Conservation (phyloP, 1,140 invertebrate species). For the Tetramorium parvispinum region DNA sequence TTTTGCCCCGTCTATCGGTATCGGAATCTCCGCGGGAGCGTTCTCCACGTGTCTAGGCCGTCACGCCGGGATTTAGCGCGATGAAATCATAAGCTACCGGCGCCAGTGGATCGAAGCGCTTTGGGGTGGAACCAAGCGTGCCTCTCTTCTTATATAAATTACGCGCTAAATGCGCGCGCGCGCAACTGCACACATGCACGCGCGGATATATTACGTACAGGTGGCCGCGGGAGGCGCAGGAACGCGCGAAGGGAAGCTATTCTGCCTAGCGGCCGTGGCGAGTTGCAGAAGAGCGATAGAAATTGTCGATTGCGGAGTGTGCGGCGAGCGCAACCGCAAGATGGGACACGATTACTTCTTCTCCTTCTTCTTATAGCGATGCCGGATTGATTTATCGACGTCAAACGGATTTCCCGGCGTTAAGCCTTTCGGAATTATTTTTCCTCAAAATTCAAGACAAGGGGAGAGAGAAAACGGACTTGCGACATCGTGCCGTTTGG, state of each 20-base stretch:
- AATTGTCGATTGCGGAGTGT: constrained; percentile 66
- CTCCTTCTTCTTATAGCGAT: background rate
- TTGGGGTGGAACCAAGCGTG: constrained; percentile 85
- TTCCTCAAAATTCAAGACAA: background rate
- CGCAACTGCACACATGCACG: constrained; percentile 65
- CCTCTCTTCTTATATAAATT: constrained; percentile 85
- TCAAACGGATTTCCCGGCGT: background rate
- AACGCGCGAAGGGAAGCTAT: constrained; percentile 79
- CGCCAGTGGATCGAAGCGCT: constrained; percentile 83
- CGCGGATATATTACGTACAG: background rate
- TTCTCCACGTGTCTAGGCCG: background rate
- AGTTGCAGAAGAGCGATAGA: constrained; percentile 74
- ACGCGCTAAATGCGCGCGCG: constrained; percentile 82
- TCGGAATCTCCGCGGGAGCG: background rate
- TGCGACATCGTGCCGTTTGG: background rate
- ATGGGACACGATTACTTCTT: constrained; percentile 25
- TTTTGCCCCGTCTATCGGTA: background rate
- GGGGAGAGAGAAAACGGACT: background rate
- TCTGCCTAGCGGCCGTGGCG: constrained; percentile 72
- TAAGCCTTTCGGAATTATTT: background rate
- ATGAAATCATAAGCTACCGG: constrained; percentile 61
- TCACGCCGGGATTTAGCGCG: background rate
- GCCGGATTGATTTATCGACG: background rate
- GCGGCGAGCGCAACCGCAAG: constrained; percentile 25
- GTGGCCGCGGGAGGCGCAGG: constrained; percentile 49